phyloP scores from a whole-genome alignment of 1,140 invertebrate genomes.

The Drosophila lini region DNA sequence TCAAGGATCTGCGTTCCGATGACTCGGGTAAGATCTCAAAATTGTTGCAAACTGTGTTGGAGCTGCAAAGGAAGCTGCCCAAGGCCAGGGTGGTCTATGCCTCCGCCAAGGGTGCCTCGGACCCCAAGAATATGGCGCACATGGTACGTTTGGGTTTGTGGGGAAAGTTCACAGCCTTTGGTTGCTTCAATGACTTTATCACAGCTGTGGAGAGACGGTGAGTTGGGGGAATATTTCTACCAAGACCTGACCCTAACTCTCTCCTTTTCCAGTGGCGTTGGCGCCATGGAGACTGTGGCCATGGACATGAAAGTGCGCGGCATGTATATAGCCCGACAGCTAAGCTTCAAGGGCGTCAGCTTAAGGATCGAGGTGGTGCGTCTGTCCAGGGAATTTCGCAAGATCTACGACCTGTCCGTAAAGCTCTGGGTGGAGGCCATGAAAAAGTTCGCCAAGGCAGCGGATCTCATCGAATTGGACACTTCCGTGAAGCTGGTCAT shows the following conservation, averaged over 20 bases:
- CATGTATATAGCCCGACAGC: conserved; percentile 99
- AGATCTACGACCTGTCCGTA: conserved; percentile 97
- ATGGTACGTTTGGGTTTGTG: conserved; percentile 99
- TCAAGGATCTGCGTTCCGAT: conserved; percentile 98
- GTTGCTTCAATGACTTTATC: conserved; percentile 97
- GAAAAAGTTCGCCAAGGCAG: conserved; percentile 97
- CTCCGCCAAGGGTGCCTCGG: conserved; percentile 98
- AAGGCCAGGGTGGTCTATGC: conserved; percentile 98
- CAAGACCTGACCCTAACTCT: neutral
- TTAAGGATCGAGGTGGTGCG: conserved; percentile 99
- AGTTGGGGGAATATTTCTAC: conserved; percentile 8
- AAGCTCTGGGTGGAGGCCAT: conserved; percentile 97
- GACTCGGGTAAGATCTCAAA: conserved; percentile 97
- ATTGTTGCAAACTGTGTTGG: conserved; percentile 95
- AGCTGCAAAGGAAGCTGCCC: conserved; percentile 97
- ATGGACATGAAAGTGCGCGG: conserved; percentile 99
- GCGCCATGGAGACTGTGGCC: conserved; percentile 99
- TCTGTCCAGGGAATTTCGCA: conserved; percentile 93
- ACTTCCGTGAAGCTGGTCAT: conserved; percentile 86
- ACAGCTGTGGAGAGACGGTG: conserved; percentile 97
- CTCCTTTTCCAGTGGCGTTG: conserved; percentile 90
- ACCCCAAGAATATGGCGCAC: conserved; percentile 99
- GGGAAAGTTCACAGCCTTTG: conserved; percentile 98
- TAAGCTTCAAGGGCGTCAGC: conserved; percentile 97
- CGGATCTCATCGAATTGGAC: conserved; percentile 96